These are phyloP conservation scores for Pecten maximus DNA, from an alignment of 2,888 invertebrate genomes.

Conservation along the genomic window DNA sequence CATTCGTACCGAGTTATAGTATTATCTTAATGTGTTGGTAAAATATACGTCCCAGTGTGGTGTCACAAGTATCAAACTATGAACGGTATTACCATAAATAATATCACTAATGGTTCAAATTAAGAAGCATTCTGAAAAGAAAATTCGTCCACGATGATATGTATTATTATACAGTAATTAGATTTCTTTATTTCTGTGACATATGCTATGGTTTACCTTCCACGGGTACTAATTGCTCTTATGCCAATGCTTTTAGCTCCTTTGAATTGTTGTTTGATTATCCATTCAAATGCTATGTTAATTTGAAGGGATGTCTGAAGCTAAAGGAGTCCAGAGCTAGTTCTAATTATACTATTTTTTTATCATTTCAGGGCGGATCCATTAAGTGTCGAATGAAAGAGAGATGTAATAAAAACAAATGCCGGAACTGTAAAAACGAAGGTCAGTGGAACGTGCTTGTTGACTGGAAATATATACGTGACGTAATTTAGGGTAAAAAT, in stretches of 20 bases:
- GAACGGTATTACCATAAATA: background rate
- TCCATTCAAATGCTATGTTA: background rate
- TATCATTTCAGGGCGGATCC: background rate
- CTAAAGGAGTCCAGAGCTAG: background rate
- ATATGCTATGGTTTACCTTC: background rate
- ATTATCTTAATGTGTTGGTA: conserved; percentile 20
- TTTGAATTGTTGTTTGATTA: background rate
- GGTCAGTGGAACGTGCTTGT: background rate
- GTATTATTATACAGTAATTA: background rate
- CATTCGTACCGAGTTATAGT: background rate
- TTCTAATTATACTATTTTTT: background rate
- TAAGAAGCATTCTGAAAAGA: background rate
- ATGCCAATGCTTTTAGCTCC: background rate
- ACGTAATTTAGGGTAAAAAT: too few species aligned
- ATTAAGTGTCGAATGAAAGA: conserved; percentile 27
- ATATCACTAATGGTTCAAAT: background rate
- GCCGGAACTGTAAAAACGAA: background rate
- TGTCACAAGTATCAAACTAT: background rate
- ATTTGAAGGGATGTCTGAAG: background rate
- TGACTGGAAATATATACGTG: too few species aligned
- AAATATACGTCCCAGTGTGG: background rate
- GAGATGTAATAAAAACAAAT: background rate
- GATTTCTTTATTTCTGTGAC: background rate
- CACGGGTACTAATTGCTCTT: background rate
- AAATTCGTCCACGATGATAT: background rate